These are phyloP conservation scores for Branchinecta lindahli DNA, from an alignment of 1,140 invertebrate genomes.

Conservation along the genomic window DNA sequence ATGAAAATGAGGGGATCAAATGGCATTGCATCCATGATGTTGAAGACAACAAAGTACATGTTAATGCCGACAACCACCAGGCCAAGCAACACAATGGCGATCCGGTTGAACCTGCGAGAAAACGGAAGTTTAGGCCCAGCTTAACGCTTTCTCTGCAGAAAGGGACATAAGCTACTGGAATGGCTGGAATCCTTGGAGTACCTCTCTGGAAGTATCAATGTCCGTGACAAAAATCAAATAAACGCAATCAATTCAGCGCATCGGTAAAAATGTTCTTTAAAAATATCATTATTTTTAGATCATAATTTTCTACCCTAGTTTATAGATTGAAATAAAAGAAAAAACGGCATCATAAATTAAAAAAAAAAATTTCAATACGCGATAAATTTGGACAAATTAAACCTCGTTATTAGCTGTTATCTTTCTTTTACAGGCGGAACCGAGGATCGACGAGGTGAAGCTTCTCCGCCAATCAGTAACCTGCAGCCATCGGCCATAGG, in stretches of 20 bases:
- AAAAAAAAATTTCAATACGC: no score
- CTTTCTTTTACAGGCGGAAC: no score
- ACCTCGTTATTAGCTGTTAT: no score
- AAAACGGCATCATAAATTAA: no score
- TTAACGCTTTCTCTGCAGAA: slow-evolving; percentile 3
- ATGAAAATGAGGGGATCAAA: slow-evolving; percentile 38
- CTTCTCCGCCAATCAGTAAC: no score
- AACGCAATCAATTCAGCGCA: background rate
- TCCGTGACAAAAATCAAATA: background rate
- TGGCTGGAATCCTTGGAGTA: no score
- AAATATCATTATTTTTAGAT: no score
- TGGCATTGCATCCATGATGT: slow-evolving; percentile 38
- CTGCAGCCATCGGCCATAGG: no score
- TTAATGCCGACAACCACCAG: slow-evolving; percentile 61
- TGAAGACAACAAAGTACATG: slow-evolving; percentile 56
- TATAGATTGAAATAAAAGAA: no score
- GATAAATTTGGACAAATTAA: no score
- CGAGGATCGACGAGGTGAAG: no score
- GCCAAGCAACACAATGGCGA: slow-evolving; percentile 48
- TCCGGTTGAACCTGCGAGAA: slow-evolving; percentile 45
- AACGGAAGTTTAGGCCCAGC: slow-evolving; percentile 20
- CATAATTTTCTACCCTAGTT: no score
- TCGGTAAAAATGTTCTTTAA: background rate
- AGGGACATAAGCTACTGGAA: background rate
- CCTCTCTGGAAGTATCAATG: background rate